Evolutionary conservation across 2,797 vertebrate species (phyloP), one percentile per base, ranked within the genome.

Genomic region (Diglossa cyanea): DNA sequence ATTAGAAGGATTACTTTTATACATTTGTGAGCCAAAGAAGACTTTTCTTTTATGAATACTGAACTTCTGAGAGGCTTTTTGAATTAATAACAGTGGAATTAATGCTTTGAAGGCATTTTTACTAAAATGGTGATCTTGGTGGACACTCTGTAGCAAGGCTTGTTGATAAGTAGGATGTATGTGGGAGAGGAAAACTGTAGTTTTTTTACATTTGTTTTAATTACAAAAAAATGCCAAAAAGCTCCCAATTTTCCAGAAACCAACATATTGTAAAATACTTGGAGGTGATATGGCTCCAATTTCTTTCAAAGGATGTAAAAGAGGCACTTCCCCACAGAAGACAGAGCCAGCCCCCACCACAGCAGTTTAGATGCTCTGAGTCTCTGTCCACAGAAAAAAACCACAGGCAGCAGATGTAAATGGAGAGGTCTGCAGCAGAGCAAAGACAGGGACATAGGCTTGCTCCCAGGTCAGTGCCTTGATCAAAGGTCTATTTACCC

Each of bases 21-120:
- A 88, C 86, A 94, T 79, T 73, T 76, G 70, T 72, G 76, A 91
- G 82, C 30, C 76, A 90, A 95, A 91, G 86, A 92, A 96, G 91
- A 87, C 83, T 92, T 94, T 93, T 60, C 83, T 92, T 96, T 95
- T 66, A 94, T 95, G 95, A 96, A 95, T 72, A 82, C 26, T 75
- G 67, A 97, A 91, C 28, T 71, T 76, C 81, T 90, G 70, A 78
- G 55, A 86, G 54, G 50, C 76, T 93, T 92, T 95, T 88, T 88
- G 79, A 94, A 89, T 95, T 91, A 94, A 85, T 88, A 93, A 89
- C 79, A 93, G 68, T 58, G 45, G 71, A 96, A 95, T 66, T 72
- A 94, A 83, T 86, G 75, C 35, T 88, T 94, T 72, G 91, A 79
- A 87, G 74, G 75, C 61, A 71, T 45, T 94, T 90, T 96, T 87